Evolutionary conservation across 2,888 invertebrate genomes (phyloP).

Genomic region (Drosophila macrospina): DNA sequence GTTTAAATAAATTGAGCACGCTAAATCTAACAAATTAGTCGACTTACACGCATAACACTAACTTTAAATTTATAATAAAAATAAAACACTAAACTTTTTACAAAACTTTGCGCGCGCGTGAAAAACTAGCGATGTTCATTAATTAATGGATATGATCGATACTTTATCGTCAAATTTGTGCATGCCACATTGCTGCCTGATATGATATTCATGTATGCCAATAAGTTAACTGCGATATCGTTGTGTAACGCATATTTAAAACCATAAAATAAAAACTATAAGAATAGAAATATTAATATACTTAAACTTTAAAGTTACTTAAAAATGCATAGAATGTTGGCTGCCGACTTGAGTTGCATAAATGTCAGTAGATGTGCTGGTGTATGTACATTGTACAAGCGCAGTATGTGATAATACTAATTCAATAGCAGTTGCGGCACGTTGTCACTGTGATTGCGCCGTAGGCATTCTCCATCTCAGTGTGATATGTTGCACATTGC

Average conservation of each 20-base stretch:
- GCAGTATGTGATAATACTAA: conserved; percentile 34
- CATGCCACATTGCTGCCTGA: too few species aligned
- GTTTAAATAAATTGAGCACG: conserved; percentile 34
- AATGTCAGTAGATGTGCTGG: conserved; percentile 22
- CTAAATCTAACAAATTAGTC: conserved; percentile 38
- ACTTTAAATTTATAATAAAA: too few species aligned
- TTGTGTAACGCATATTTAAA: not conserved
- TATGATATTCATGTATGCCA: too few species aligned
- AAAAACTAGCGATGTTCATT: too few species aligned
- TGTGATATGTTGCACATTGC: conserved; percentile 34
- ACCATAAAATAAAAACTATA: too few species aligned
- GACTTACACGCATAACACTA: too few species aligned
- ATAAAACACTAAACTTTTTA: too few species aligned
- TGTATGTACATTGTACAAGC: not conserved
- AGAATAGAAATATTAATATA: too few species aligned
- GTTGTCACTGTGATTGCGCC: conserved; percentile 14
- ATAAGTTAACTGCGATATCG: not conserved
- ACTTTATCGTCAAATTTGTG: too few species aligned
- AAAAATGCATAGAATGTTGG: conserved; percentile 47
- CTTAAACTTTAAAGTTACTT: conserved; percentile 5
- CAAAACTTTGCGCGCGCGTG: too few species aligned
- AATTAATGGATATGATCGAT: too few species aligned
- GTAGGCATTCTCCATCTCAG: conserved; percentile 1
- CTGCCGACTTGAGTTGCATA: conserved; percentile 27
- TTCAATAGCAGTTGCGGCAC: conserved; percentile 16